These are phyloP conservation scores for Trididemnum nubilum DNA, from an alignment of 23 tunicate species.

Conservation along the genomic window DNA sequence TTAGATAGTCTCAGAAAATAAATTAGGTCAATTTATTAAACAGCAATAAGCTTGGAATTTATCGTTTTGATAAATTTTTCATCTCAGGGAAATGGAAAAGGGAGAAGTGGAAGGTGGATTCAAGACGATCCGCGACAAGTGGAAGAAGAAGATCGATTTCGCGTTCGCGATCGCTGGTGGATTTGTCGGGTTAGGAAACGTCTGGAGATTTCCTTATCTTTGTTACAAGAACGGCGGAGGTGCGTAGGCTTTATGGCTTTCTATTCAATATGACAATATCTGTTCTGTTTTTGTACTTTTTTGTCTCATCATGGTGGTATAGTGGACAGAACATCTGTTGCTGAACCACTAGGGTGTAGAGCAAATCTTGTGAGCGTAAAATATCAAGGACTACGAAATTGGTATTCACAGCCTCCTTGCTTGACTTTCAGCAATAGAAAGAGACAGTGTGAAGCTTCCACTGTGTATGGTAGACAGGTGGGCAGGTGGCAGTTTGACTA, in stretches of 20 bases:
- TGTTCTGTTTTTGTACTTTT: not conserved
- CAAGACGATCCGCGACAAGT: conserved; percentile 54
- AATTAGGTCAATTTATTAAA: not conserved
- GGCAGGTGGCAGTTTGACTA: too few species aligned
- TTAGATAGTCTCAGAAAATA: too few species aligned
- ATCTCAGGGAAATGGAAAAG: not conserved
- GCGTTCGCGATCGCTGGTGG: conserved; percentile 84
- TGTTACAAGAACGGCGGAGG: conserved; percentile 84
- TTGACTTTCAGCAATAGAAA: too few species aligned
- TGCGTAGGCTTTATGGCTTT: not conserved
- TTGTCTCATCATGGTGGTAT: too few species aligned
- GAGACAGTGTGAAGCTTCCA: too few species aligned
- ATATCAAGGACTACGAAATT: too few species aligned
- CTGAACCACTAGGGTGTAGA: too few species aligned
- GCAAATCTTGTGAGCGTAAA: too few species aligned
- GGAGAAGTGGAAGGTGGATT: not conserved
- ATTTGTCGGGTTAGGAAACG: conserved; percentile 84
- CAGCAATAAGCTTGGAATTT: not conserved
- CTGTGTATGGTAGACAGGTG: too few species aligned
- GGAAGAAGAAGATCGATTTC: conserved; percentile 83
- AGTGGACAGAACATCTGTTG: too few species aligned
- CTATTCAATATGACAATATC: not conserved
- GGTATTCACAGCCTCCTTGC: too few species aligned
- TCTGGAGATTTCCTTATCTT: conserved; percentile 89
- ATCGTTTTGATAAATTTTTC: not conserved